Percentiles rank a stretch among this genome's conserved stretches.
These are phyloP conservation scores for Peromyscus maniculatus DNA, from an alignment of 2,113 vertebrate genomes.

Conservation along the genomic window DNA sequence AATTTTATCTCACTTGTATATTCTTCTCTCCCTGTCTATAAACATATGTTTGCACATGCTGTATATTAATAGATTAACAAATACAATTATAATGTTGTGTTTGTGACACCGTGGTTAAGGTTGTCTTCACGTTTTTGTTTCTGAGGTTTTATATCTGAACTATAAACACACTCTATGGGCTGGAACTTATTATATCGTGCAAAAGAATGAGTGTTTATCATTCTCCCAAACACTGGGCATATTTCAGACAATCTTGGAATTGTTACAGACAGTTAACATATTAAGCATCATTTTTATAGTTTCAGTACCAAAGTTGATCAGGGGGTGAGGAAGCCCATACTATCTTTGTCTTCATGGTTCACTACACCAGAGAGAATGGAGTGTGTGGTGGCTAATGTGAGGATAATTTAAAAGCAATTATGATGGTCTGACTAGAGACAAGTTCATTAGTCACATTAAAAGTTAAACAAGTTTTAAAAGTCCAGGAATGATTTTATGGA, in stretches of 20 bases:
- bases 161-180: conserved; percentile 81
- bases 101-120: conserved; percentile 88
- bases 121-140: conserved; percentile 88
- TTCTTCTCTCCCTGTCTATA: conserved; percentile 88
- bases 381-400: background rate
- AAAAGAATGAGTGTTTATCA: conserved; percentile 70
- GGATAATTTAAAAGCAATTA: background rate
- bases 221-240: conserved; percentile 63
- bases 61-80: conserved; percentile 89
- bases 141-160: conserved; percentile 85
- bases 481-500: background rate
- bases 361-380: background rate
- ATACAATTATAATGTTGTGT: conserved; percentile 87
- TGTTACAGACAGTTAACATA: background rate
- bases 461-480: background rate
- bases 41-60: conserved; percentile 90
- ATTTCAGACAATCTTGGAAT: conserved; percentile 56
- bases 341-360: background rate
- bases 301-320: conserved; percentile 1
- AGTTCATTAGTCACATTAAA: background rate
- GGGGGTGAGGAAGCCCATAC: background rate
- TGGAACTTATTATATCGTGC: conserved; percentile 77
- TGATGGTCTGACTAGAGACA: background rate
- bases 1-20: conserved; percentile 88
- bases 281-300: background rate